These are phyloP conservation scores for Cactoblastis cactorum DNA, from an alignment of 2,888 invertebrate species.

Conservation along the genomic window DNA sequence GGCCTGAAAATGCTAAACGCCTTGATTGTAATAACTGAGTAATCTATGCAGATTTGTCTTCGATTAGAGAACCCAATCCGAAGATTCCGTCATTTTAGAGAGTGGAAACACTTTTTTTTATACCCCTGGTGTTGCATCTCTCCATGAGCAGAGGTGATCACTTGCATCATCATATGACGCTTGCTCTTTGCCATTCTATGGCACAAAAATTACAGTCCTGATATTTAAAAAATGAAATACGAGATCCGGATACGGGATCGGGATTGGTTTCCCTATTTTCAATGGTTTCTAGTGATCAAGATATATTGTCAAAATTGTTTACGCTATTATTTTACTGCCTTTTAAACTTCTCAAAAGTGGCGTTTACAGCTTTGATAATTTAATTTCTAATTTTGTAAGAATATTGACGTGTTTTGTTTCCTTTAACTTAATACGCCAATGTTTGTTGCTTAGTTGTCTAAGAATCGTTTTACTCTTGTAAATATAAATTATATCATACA, in stretches of 20 bases:
- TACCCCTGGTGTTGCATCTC: too few relatives aligned
- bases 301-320: constrained; percentile 23
- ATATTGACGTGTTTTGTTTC: constrained; percentile 49
- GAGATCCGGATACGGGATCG: too few relatives aligned
- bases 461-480: constrained; percentile 6
- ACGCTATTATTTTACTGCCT: constrained; percentile 12
- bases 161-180: too few relatives aligned
- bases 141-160: too few relatives aligned
- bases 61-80: too few relatives aligned
- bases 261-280: too few relatives aligned
- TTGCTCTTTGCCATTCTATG: too few relatives aligned
- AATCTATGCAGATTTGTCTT: too few relatives aligned
- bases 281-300: constrained; percentile 15
- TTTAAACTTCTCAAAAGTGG: background rate
- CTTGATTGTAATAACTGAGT: constrained; percentile 75
- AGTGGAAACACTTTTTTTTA: too few relatives aligned
- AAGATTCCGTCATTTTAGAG: too few relatives aligned
- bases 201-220: too few relatives aligned
- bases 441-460: constrained; percentile 27
- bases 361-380: background rate
- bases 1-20: constrained; percentile 86
- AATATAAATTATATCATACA: background rate
- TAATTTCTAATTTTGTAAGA: constrained; percentile 14
- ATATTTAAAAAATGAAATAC: too few relatives aligned
- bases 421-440: constrained; percentile 44